phyloP scores from a whole-genome alignment of 2,888 invertebrate species.

The Acronicta aceris region DNA sequence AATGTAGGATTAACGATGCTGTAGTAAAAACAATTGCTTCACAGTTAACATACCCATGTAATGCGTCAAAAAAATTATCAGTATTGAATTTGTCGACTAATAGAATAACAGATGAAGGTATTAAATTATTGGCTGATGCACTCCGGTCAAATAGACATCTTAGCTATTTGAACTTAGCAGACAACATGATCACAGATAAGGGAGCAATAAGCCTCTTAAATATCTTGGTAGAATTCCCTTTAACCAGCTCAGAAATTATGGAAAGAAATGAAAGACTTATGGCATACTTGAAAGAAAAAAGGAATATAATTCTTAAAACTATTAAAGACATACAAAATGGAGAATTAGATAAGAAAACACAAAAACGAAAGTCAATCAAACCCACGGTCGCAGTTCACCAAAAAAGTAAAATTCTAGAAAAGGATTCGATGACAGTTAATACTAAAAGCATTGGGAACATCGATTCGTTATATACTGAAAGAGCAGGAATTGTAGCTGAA shows the following conservation, averaged over 20 bases:
- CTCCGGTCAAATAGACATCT: constrained; percentile 69
- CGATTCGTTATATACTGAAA: constrained; percentile 46
- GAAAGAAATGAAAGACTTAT: constrained; percentile 56
- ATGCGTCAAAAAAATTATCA: constrained; percentile 64
- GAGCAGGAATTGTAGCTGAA: constrained; percentile 61
- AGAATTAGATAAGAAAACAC: constrained; percentile 53
- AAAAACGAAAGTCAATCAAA: constrained; percentile 35
- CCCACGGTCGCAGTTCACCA: neutral
- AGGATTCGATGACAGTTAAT: constrained; percentile 38
- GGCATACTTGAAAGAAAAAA: constrained; percentile 61
- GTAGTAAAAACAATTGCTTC: constrained; percentile 61
- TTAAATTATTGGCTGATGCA: constrained; percentile 59
- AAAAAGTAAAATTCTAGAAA: constrained; percentile 48
- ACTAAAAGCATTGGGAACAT: constrained; percentile 31
- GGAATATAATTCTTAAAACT: constrained; percentile 48
- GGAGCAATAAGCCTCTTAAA: constrained; percentile 64
- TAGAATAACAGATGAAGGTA: constrained; percentile 71
- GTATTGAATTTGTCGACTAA: constrained; percentile 72
- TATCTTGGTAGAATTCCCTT: constrained; percentile 14
- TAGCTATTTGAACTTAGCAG: constrained; percentile 70
- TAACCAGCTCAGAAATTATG: constrained; percentile 64
- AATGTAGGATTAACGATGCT: constrained; percentile 69
- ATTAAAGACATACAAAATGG: constrained; percentile 53
- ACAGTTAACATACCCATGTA: constrained; percentile 57
- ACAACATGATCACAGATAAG: constrained; percentile 68